Conservation (phyloP, 2,113 vertebrate species). For the Grallaria varia region DNA sequence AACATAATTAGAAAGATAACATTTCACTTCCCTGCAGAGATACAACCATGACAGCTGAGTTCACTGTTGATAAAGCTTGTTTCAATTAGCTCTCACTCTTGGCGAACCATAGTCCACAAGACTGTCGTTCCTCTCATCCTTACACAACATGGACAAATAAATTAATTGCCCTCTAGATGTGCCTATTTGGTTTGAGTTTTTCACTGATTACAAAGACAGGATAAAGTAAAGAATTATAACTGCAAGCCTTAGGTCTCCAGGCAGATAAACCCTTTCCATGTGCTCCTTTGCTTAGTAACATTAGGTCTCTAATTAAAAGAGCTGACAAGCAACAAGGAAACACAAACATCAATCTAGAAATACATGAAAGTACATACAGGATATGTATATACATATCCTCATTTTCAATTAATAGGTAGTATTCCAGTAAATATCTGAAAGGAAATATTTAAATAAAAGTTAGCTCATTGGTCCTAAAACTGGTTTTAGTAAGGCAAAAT, state of each 20-base stretch:
- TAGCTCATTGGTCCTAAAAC: neutral
- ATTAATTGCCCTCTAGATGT: neutral
- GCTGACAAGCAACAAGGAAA: neutral
- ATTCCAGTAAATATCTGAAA: neutral
- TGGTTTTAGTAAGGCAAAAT: neutral
- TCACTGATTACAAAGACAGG: neutral
- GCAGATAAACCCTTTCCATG: neutral
- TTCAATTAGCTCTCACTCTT: neutral
- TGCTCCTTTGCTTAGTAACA: neutral
- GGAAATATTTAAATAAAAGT: neutral
- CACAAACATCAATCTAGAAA: neutral
- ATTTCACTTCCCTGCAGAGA: neutral
- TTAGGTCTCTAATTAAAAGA: neutral
- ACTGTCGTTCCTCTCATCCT: neutral
- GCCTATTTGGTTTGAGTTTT: neutral
- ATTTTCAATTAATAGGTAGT: neutral
- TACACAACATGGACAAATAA: neutral
- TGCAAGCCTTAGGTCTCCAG: neutral
- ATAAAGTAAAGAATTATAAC: neutral
- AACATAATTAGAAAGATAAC: neutral
- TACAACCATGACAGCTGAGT: neutral
- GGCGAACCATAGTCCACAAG: accelerated
- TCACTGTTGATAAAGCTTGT: neutral
- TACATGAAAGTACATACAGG: neutral
- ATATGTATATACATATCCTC: neutral